Conservation (phyloP, 1,140 invertebrate genomes). For the Ceratina calcarata region DNA sequence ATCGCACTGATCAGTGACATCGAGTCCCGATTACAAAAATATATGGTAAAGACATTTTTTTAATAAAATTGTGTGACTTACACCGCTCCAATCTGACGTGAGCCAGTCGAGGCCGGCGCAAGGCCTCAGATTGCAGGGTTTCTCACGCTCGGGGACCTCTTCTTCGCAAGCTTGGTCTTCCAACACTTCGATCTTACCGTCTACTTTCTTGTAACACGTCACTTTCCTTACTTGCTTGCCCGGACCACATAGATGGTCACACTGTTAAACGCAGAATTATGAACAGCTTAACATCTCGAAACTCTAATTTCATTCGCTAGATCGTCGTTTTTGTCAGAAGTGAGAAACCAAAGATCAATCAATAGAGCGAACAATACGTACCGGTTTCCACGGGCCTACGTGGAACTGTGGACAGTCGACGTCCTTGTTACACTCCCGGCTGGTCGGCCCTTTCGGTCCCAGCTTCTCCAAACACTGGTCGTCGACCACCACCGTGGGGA, state of each 20-base stretch:
- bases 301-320: no score
- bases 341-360: neutral
- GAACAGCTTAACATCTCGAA: no score
- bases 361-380: constrained; percentile 76
- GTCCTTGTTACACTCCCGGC: constrained; percentile 88
- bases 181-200: constrained; percentile 86
- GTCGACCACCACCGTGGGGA: constrained; percentile 86
- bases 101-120: constrained; percentile 97
- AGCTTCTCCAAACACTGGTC: constrained; percentile 85
- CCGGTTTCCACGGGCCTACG: constrained; percentile 91
- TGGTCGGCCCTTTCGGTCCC: constrained; percentile 86
- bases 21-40: constrained; percentile 47
- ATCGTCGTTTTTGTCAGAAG: no score
- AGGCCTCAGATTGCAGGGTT: constrained; percentile 88
- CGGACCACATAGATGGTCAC: constrained; percentile 92
- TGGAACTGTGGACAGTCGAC: constrained; percentile 91
- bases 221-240: constrained; percentile 88
- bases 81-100: constrained; percentile 92
- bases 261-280: constrained; percentile 80
- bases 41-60: neutral
- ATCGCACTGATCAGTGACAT: constrained; percentile 83
- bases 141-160: constrained; percentile 86
- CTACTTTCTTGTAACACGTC: constrained; percentile 86
- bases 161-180: constrained; percentile 85
- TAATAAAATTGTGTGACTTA: constrained; percentile 79